Evolutionary conservation across 1,140 invertebrate species (phyloP), one percentile per base, ranked within the genome.

Genomic region (Aplysia californica): DNA sequence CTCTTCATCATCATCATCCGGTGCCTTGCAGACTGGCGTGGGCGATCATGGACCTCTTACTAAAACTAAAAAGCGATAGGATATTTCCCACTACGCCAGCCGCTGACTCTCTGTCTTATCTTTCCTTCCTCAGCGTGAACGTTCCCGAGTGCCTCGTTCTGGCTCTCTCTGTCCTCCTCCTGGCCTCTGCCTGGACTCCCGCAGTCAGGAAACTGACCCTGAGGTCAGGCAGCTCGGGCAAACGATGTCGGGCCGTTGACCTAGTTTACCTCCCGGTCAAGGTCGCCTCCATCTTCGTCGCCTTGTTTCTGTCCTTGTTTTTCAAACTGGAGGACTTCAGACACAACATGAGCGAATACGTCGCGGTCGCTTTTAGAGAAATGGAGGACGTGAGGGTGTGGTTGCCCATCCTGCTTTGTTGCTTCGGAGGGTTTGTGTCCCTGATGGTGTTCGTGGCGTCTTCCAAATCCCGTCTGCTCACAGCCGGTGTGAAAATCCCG

Each of bases 161-260:
- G 29, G 61, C 66, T 41, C 36, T 71, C 18, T 20, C 66, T 31
- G 23, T 80, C 0, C 39, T 80, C 3, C 15, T 82, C 2, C 73
- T 82, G 3, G 75, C 81, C 0, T 56, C 69, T 1, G 36, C 65
- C 18, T 82, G 81, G 81, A 72, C 31, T 18, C 79, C 79, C 1
- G 33, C 69, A 2, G 65, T 82, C 3, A 76, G 79, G 50, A 66
- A 31, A 21, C 26, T 74, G 38, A 55, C 39, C 58, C 21, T 68
- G 21, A 23, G 41, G 2, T 73, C 78, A 2, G 35, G 59, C 0
- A 41, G 41, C 4, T 39, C 21, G 2, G 23, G 33, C 2, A n/a
- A 6, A 6, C 26, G 72, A 6, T 68, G 70, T 65, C 36, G 50
- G 26, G 61, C 35, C 2, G 59, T 70, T 4, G 55, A 75, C 26